Percentiles rank a stretch among this genome's conserved stretches.
These are phyloP conservation scores for Heliothis virescens DNA, from an alignment of 1,140 invertebrate genomes.

Conservation along the genomic window DNA sequence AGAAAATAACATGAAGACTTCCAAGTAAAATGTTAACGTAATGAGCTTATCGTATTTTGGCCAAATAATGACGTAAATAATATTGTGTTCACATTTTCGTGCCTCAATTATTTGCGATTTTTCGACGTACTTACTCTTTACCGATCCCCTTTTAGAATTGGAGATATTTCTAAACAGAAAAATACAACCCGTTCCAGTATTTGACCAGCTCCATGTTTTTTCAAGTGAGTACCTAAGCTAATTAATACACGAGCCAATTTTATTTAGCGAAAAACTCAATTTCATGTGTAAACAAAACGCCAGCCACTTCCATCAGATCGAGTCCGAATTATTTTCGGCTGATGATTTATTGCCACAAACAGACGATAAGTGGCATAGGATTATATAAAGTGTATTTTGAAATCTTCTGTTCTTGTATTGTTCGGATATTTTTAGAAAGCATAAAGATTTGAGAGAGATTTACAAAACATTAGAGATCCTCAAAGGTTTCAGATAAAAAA, in stretches of 20 bases:
- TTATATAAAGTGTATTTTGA: conserved; percentile 36
- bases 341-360: conserved; percentile 41
- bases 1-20: background rate
- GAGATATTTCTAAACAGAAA: conserved; percentile 50
- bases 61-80: conserved; percentile 5
- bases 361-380: conserved; percentile 26
- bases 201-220: conserved; percentile 51
- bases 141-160: conserved; percentile 34
- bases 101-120: conserved; percentile 22
- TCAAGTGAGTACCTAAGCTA: conserved; percentile 55
- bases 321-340: conserved; percentile 34
- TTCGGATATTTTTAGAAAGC: background rate
- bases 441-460: conserved; percentile 11
- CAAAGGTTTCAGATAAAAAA: background rate
- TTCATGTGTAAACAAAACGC: conserved; percentile 52
- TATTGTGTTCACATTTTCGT: conserved; percentile 21
- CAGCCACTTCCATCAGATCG: conserved; percentile 37
- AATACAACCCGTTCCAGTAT: conserved; percentile 24
- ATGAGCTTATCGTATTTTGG: conserved; percentile 3
- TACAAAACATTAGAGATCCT: conserved; percentile 20
- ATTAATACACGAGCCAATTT: conserved; percentile 53
- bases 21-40: conserved; percentile 4
- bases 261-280: conserved; percentile 57
- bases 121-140: background rate
- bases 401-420: background rate